Conservation (phyloP, 2,888 invertebrate genomes). For the Axea sp. region DNA sequence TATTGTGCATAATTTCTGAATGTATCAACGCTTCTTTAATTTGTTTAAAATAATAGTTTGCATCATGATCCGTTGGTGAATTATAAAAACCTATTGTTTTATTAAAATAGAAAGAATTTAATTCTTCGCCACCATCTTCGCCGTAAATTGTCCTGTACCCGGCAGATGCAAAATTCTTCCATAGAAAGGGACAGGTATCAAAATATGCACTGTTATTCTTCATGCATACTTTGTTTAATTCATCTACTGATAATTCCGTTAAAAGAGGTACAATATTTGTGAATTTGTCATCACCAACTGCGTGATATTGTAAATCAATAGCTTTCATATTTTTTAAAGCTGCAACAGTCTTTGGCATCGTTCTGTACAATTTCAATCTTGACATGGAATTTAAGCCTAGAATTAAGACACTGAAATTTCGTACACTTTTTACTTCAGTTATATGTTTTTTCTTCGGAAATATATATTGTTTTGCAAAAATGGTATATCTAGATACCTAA, state of each 20-base stretch:
- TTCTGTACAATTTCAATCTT: neutral
- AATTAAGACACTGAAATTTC: conserved; percentile 1
- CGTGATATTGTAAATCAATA: conserved; percentile 7
- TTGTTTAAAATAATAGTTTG: conserved; percentile 5
- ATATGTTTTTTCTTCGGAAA: too few relatives aligned
- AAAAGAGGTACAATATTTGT: conserved; percentile 15
- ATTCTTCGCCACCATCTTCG: neutral
- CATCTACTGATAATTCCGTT: neutral
- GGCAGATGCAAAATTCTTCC: neutral
- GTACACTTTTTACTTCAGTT: too few relatives aligned
- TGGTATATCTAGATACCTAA: too few relatives aligned
- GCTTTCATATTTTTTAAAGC: neutral
- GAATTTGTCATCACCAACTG: conserved; percentile 12
- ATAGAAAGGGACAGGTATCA: conserved; percentile 2
- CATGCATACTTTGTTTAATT: neutral
- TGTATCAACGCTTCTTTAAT: neutral
- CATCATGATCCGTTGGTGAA: conserved; percentile 8
- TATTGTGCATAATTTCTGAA: neutral
- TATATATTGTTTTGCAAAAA: too few relatives aligned
- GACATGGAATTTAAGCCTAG: conserved; percentile 6
- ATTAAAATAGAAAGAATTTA: neutral
- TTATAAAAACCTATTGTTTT: neutral
- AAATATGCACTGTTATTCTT: neutral
- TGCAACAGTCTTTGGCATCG: conserved; percentile 11
- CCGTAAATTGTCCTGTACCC: conserved; percentile 11